A percentile compares a stretch with the other conserved stretches of the same genome.
Evolutionary conservation across 2,888 invertebrate genomes (phyloP).

Genomic region (Euproctis similis): DNA sequence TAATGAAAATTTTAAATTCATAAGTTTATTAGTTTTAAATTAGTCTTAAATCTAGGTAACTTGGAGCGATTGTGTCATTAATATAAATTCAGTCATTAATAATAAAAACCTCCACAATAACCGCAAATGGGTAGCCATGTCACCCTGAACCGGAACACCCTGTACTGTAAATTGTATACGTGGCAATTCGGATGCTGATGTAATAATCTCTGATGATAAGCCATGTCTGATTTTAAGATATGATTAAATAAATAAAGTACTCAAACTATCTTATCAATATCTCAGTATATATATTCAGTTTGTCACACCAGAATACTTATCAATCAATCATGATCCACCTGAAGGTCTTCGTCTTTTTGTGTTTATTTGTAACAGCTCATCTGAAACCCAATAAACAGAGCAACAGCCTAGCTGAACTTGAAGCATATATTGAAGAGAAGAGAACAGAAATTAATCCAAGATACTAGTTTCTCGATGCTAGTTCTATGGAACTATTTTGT

Average conservation of each 20-base stretch:
- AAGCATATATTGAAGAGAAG: conserved; percentile 48
- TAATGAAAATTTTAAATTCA: too few relatives aligned
- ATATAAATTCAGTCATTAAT: too few relatives aligned
- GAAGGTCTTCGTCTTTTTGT: conserved; percentile 18
- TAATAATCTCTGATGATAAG: too few relatives aligned
- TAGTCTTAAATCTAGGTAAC: too few relatives aligned
- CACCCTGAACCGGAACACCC: too few relatives aligned
- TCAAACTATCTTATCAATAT: conserved; percentile 18
- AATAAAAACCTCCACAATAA: too few relatives aligned
- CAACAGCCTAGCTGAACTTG: conserved; percentile 26
- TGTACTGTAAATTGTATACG: too few relatives aligned
- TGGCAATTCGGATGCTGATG: too few relatives aligned
- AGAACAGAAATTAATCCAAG: conserved; percentile 46
- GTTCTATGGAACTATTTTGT: conserved; percentile 62
- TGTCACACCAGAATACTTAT: conserved; percentile 3
- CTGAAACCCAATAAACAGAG: conserved; percentile 24
- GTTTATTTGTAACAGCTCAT: conserved; percentile 23
- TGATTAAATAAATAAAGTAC: conserved; percentile 21
- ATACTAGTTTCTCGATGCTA: conserved; percentile 57
- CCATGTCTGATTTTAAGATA: too few relatives aligned
- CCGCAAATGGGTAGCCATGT: too few relatives aligned
- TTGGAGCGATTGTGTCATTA: too few relatives aligned
- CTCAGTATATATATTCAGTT: conserved; percentile 12
- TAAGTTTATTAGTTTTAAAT: too few relatives aligned
- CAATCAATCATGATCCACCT: conserved; percentile 12